Conservation (phyloP, 2,113 vertebrate species). For the Podarcis cretensis region DNA sequence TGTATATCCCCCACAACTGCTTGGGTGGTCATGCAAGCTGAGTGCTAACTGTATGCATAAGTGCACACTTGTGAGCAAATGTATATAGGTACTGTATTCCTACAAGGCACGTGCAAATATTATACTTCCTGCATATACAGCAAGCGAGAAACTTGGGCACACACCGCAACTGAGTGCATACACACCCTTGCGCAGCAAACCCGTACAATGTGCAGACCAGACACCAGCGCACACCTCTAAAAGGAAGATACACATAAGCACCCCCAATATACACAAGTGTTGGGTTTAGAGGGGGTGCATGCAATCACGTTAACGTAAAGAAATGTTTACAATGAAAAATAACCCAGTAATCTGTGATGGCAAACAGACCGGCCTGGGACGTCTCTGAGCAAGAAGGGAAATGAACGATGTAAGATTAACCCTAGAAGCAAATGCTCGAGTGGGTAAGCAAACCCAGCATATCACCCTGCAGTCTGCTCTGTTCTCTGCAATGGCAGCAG, state of each 20-base stretch:
- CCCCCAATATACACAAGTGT: neutral
- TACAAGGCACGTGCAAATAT: neutral
- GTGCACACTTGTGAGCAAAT: neutral
- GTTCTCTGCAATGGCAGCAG: neutral
- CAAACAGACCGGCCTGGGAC: neutral
- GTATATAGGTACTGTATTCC: too few species aligned
- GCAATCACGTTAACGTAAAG: neutral
- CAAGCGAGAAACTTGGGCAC: neutral
- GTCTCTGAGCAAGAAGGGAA: neutral
- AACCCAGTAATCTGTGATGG: neutral
- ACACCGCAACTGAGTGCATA: neutral
- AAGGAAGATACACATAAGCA: neutral
- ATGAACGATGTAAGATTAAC: neutral
- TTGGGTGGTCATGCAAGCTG: neutral
- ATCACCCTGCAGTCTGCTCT: neutral
- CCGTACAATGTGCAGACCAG: neutral
- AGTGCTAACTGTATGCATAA: neutral
- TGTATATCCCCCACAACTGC: neutral
- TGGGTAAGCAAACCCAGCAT: neutral
- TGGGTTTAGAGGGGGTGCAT: neutral
- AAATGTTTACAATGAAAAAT: neutral
- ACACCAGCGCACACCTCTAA: neutral
- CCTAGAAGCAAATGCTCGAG: neutral
- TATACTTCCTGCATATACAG: too few species aligned
- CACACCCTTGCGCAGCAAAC: neutral